Evolutionary conservation across 2,797 vertebrate genomes (phyloP).

Genomic region (Mustela erminea): DNA sequence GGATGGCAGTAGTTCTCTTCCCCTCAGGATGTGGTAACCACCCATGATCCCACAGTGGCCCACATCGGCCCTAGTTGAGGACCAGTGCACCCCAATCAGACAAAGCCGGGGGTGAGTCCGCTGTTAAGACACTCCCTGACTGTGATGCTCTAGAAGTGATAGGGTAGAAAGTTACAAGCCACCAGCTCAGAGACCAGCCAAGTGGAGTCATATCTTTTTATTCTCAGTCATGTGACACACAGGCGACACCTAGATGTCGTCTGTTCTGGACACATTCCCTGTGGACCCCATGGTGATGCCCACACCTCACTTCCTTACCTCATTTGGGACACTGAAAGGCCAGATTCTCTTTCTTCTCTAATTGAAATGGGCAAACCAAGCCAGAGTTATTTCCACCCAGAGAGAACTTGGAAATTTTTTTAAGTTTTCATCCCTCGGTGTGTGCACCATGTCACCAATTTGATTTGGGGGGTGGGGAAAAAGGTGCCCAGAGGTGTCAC

Average conservation of each 20-base stretch:
- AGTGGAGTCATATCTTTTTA: not conserved
- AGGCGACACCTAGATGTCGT: not conserved
- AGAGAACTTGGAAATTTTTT: not conserved
- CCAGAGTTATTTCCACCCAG: not conserved
- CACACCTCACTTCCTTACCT: not conserved
- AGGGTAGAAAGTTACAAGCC: not conserved
- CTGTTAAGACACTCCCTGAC: not conserved
- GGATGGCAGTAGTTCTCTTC: not conserved
- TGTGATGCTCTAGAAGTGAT: not conserved
- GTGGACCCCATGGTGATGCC: not conserved
- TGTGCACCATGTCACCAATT: not conserved
- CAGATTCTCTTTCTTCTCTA: not conserved
- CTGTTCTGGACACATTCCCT: not conserved
- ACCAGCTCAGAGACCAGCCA: not conserved
- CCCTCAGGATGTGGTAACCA: not conserved
- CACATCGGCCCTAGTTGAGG: not conserved
- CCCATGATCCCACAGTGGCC: not conserved
- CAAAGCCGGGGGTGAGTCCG: accelerated
- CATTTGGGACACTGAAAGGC: not conserved
- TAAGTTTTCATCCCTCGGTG: not conserved
- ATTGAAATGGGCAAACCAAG: not conserved
- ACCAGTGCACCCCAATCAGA: not conserved
- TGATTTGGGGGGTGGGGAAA: not conserved
- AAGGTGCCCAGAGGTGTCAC: not conserved
- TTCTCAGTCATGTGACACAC: not conserved